phyloP scores from a whole-genome alignment of 1,140 invertebrate genomes.

The Rhagoletis zephyria region DNA sequence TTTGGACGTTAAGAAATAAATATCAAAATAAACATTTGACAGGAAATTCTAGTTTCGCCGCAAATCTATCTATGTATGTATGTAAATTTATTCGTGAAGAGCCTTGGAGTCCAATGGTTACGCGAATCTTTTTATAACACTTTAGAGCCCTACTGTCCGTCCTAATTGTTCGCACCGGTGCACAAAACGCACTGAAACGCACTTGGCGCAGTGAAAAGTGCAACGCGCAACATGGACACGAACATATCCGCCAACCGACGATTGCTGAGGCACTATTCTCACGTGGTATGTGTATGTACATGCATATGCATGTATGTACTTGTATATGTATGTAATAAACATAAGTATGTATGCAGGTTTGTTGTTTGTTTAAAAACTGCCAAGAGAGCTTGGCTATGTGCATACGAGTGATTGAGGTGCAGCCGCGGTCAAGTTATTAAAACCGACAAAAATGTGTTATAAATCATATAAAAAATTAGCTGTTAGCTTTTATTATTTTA shows the following conservation, averaged over 20 bases:
- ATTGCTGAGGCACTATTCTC: neutral
- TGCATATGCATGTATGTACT: no score
- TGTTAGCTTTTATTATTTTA: no score
- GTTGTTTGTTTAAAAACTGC: neutral
- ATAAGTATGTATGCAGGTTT: neutral
- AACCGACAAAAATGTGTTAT: no score
- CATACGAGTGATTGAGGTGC: no score
- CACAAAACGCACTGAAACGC: constrained; percentile 48
- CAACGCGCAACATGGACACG: neutral
- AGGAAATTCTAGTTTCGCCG: neutral
- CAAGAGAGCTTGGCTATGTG: neutral
- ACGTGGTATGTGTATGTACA: no score
- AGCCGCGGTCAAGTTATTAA: no score
- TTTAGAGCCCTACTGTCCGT: neutral
- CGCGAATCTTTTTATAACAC: neutral
- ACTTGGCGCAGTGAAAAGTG: neutral
- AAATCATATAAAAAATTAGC: no score
- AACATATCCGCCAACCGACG: neutral
- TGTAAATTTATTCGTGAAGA: neutral
- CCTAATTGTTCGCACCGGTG: constrained; percentile 2
- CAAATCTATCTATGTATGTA: neutral
- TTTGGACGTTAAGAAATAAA: neutral
- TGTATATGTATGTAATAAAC: no score
- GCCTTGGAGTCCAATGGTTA: neutral
- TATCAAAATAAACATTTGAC: neutral